A percentile compares a stretch with the other conserved stretches of the same genome.
phyloP scores from a whole-genome alignment of 2,797 vertebrate species.

The Sebastes oblongus region DNA sequence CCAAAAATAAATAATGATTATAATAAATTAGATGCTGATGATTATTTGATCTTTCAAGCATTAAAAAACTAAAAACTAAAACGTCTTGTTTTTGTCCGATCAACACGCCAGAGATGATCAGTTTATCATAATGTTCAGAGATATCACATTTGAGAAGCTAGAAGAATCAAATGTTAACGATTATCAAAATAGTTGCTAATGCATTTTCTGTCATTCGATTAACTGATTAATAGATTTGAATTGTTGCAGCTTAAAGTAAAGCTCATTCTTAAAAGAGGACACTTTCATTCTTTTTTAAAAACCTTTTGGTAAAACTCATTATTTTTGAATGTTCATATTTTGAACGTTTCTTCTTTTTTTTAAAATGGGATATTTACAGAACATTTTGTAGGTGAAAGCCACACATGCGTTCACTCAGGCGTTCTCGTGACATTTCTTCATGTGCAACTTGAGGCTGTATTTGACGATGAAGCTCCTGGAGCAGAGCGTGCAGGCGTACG shows the following conservation, averaged over 20 bases:
- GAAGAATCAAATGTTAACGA: background rate
- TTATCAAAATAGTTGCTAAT: background rate
- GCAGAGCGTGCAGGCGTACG: slow-evolving; percentile 64
- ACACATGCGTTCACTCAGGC: background rate
- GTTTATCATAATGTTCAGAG: too few relatives aligned
- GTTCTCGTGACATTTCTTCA: slow-evolving; percentile 65
- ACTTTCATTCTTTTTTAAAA: background rate
- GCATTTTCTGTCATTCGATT: too few relatives aligned
- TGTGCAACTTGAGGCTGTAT: slow-evolving; percentile 73
- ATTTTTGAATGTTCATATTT: background rate
- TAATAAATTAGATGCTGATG: background rate
- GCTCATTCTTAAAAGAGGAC: background rate
- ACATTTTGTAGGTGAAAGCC: fast-evolving
- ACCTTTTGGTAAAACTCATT: background rate
- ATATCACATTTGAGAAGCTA: background rate
- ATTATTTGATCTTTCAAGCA: background rate
- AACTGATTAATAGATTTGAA: background rate
- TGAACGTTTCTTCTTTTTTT: background rate
- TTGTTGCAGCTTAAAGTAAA: background rate
- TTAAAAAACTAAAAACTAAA: too few relatives aligned
- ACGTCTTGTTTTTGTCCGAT: background rate
- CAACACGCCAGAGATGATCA: background rate
- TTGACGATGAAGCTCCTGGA: slow-evolving; percentile 70
- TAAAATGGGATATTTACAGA: background rate
- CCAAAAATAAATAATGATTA: background rate